Percentiles rank a stretch among this genome's conserved stretches.
Evolutionary conservation across 2,888 invertebrate genomes (phyloP).

Genomic region (Liposcelis brunnea): DNA sequence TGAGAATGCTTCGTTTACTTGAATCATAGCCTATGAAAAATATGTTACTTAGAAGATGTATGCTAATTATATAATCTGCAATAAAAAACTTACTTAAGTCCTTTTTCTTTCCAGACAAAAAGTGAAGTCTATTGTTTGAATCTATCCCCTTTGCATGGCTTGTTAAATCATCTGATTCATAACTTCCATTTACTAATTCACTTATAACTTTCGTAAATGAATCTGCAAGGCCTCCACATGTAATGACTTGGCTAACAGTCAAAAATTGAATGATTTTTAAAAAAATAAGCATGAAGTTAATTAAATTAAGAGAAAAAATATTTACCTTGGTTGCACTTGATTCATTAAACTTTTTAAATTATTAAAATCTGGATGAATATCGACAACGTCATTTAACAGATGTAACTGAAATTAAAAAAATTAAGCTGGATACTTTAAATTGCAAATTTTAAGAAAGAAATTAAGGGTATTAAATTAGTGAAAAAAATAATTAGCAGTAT

Average conservation of each 20-base stretch:
- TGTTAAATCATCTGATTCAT: constrained; percentile 14
- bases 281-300: not conserved
- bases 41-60: not conserved
- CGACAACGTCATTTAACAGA: constrained; percentile 49
- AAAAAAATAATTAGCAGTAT: too few species aligned
- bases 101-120: constrained; percentile 31
- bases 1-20: constrained; percentile 36
- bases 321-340: constrained; percentile 39
- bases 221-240: constrained; percentile 28
- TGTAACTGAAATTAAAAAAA: constrained; percentile 31
- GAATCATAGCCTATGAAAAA: constrained; percentile 32
- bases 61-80: not conserved
- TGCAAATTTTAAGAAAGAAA: constrained; percentile 7
- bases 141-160: too few species aligned
- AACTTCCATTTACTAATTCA: constrained; percentile 24
- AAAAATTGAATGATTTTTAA: not conserved
- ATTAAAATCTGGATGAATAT: constrained; percentile 42
- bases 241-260: constrained; percentile 11
- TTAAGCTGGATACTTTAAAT: constrained; percentile 2
- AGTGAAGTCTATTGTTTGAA: constrained; percentile 27
- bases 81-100: constrained; percentile 35
- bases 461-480: too few species aligned
- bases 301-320: constrained; percentile 31
- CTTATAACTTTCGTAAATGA: constrained; percentile 32
- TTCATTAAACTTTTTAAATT: constrained; percentile 38